Conservation (phyloP, 2,797 vertebrate species). For the Argyrosomus regius region DNA sequence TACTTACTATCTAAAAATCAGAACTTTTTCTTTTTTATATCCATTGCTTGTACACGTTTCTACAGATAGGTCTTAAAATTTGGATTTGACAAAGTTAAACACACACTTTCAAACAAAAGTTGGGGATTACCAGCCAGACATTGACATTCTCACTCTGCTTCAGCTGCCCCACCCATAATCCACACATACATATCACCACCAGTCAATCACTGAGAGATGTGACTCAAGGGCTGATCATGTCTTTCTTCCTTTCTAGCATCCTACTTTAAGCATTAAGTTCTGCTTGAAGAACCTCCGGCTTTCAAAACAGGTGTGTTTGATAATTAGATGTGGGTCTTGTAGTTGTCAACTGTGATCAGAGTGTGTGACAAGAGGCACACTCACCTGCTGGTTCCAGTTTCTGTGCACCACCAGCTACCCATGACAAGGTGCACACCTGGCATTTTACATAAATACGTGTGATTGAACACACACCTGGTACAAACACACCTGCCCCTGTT, state of each 20-base stretch:
- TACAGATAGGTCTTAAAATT: not conserved
- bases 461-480: conserved; percentile 30
- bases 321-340: conserved; percentile 28
- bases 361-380: conserved; percentile 42
- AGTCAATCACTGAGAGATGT: not conserved
- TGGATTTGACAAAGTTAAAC: not conserved
- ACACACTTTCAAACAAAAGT: not conserved
- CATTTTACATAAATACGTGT: conserved; percentile 1
- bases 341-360: conserved; percentile 43
- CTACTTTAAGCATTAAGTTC: conserved; percentile 8
- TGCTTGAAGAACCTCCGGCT: conserved; percentile 1
- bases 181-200: not conserved
- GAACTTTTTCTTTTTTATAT: not conserved
- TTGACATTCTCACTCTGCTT: not conserved
- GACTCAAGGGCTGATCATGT: conserved; percentile 5
- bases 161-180: conserved; percentile 6
- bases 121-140: not conserved
- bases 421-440: conserved; percentile 20
- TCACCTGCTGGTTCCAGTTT: conserved; percentile 33
- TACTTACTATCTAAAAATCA: not conserved
- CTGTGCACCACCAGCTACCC: not conserved
- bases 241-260: not conserved
- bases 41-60: not conserved
- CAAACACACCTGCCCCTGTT: conserved; percentile 42
- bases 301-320: conserved; percentile 41